Conservation (phyloP, 2,797 vertebrate species). For the Gila robusta region DNA sequence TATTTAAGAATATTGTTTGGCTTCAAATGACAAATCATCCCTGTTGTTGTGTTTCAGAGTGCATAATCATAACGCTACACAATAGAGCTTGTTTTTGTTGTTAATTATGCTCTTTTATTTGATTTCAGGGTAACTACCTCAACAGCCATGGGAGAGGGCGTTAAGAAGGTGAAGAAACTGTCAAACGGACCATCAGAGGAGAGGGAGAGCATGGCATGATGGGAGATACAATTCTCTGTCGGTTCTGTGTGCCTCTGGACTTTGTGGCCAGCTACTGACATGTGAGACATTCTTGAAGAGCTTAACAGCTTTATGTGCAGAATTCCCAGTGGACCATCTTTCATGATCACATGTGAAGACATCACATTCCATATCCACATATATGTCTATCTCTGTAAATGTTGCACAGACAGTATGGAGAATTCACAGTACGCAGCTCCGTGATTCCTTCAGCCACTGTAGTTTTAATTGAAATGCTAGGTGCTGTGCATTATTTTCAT, state of each 20-base stretch:
- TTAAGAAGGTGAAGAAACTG: constrained; percentile 70
- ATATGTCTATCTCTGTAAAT: constrained; percentile 45
- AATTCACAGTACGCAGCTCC: background rate
- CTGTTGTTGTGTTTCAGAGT: background rate
- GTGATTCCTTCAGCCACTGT: constrained; percentile 36
- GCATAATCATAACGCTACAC: background rate
- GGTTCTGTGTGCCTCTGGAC: constrained; percentile 40
- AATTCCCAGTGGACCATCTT: constrained; percentile 32
- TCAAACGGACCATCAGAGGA: constrained; percentile 64
- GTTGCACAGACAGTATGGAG: constrained; percentile 28
- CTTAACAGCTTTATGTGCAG: constrained; percentile 11
- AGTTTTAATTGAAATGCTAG: constrained; percentile 45
- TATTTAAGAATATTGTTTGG: background rate
- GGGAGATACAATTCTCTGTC: constrained; percentile 2
- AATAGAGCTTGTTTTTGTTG: background rate
- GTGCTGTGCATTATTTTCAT: constrained; percentile 41
- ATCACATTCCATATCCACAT: constrained; percentile 24
- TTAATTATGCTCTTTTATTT: constrained; percentile 11
- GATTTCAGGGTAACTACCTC: constrained; percentile 64
- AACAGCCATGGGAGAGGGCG: constrained; percentile 60
- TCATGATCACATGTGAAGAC: constrained; percentile 4
- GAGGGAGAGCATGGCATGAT: constrained; percentile 66
- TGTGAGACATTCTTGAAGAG: constrained; percentile 46
- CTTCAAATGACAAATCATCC: background rate
- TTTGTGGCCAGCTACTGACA: constrained; percentile 54